phyloP scores from a whole-genome alignment of 2,797 vertebrate species.

The Melanotaenia pygmaea region DNA sequence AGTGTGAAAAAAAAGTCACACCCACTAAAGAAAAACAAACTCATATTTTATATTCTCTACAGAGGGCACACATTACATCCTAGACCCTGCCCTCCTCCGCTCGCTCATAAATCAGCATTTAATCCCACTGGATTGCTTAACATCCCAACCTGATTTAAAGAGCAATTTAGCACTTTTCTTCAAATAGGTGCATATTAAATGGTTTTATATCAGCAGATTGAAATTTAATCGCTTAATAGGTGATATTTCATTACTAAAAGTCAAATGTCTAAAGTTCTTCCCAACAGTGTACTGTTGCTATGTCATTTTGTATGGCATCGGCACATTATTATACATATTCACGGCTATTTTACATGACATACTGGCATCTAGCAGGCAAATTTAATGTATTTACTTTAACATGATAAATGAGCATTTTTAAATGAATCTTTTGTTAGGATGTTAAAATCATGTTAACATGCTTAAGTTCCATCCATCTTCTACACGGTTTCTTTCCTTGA shows the following conservation, averaged over 20 bases:
- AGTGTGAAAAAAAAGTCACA: slow-evolving; percentile 48
- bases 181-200: neutral
- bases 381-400: neutral
- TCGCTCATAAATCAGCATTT: slow-evolving; percentile 16
- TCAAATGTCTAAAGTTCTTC: neutral
- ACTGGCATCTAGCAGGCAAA: neutral
- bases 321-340: too few relatives aligned
- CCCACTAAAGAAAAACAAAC: slow-evolving; percentile 56
- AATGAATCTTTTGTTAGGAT: too few relatives aligned
- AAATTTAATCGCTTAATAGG: neutral
- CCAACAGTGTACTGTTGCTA: neutral
- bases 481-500: too few relatives aligned
- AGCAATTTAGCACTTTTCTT: neutral
- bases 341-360: too few relatives aligned
- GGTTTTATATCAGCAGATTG: neutral
- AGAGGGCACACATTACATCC: slow-evolving; percentile 29
- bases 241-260: neutral
- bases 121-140: neutral
- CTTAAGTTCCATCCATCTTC: too few relatives aligned
- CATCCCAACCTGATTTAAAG: neutral
- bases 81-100: neutral
- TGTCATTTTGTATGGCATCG: too few relatives aligned
- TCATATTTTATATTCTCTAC: slow-evolving; percentile 37
- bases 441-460: too few relatives aligned
- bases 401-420: too few relatives aligned